Evolutionary conservation across 1,140 invertebrate genomes (phyloP).

Genomic region (Rhizoglyphus robini): DNA sequence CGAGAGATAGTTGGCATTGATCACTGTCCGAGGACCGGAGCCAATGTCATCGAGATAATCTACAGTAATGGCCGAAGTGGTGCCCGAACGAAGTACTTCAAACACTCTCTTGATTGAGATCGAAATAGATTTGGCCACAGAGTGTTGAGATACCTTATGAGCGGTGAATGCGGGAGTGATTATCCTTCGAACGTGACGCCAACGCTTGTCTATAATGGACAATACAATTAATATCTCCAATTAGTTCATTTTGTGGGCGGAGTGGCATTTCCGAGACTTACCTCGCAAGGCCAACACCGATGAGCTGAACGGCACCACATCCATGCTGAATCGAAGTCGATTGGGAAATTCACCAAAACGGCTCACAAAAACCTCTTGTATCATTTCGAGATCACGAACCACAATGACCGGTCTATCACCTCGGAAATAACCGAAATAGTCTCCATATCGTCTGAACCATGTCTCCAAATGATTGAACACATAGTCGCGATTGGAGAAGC

Average conservation of each 20-base stretch:
- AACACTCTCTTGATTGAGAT: not conserved
- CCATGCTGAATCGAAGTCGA: slow-evolving; percentile 29
- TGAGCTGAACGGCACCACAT: slow-evolving; percentile 30
- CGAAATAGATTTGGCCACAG: not conserved
- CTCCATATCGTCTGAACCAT: slow-evolving; percentile 33
- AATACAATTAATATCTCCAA: not conserved
- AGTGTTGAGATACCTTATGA: not conserved
- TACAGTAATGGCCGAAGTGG: not conserved
- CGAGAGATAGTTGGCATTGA: not conserved
- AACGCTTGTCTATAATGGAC: not conserved
- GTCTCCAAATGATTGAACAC: slow-evolving; percentile 25
- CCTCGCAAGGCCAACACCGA: slow-evolving; percentile 31
- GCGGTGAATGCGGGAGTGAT: not conserved
- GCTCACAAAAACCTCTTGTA: slow-evolving; percentile 31
- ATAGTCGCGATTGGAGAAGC: not conserved
- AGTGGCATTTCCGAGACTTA: slow-evolving; percentile 15
- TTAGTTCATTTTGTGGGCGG: not conserved
- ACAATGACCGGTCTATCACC: slow-evolving; percentile 31
- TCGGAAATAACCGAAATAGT: slow-evolving; percentile 33
- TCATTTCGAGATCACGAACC: slow-evolving; percentile 31
- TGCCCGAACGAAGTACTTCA: not conserved
- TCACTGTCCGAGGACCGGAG: not conserved
- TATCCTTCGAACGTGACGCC: not conserved
- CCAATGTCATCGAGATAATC: not conserved
- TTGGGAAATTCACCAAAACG: slow-evolving; percentile 23